A percentile compares a stretch with the other conserved stretches of the same genome.
Evolutionary conservation across 2,888 invertebrate genomes (phyloP).

Genomic region (Augiades crinisus): DNA sequence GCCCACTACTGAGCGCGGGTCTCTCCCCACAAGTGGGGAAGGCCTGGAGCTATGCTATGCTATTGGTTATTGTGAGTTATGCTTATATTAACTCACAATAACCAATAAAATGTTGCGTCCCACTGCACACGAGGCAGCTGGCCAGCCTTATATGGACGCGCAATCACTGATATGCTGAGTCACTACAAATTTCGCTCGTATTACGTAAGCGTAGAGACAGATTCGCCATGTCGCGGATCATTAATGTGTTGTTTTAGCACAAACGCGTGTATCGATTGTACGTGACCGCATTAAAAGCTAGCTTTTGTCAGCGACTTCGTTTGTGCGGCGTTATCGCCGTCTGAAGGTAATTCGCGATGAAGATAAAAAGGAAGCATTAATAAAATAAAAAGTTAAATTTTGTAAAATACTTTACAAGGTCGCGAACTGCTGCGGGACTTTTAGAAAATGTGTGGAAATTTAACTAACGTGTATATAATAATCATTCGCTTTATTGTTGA

Average conservation of each 20-base stretch:
- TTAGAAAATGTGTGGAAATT: too few relatives aligned
- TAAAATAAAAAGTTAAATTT: too few relatives aligned
- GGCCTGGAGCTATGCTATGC: too few relatives aligned
- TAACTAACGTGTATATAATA: too few relatives aligned
- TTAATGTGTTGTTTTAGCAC: slow-evolving; percentile 14
- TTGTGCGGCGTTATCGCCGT: not conserved
- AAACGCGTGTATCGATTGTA: slow-evolving; percentile 19
- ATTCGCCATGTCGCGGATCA: slow-evolving; percentile 7
- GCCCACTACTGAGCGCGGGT: too few relatives aligned
- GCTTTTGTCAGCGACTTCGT: slow-evolving; percentile 15
- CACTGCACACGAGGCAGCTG: slow-evolving; percentile 12
- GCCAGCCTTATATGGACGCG: slow-evolving; percentile 12
- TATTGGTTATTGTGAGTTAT: too few relatives aligned
- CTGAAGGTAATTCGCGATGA: not conserved
- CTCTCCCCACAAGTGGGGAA: too few relatives aligned
- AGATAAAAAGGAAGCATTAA: not conserved
- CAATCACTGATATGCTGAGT: slow-evolving; percentile 11
- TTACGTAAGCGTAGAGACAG: not conserved
- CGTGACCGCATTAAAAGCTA: slow-evolving; percentile 13
- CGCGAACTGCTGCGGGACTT: too few relatives aligned
- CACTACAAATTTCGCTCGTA: slow-evolving; percentile 2
- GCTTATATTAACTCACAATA: too few relatives aligned
- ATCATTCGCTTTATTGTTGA: too few relatives aligned
- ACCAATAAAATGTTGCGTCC: slow-evolving; percentile 12
- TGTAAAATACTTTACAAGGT: too few relatives aligned